Evolutionary conservation across 2,888 invertebrate genomes (phyloP), one percentile per base, ranked within the genome.

Genomic region (Crocallis elinguaria): DNA sequence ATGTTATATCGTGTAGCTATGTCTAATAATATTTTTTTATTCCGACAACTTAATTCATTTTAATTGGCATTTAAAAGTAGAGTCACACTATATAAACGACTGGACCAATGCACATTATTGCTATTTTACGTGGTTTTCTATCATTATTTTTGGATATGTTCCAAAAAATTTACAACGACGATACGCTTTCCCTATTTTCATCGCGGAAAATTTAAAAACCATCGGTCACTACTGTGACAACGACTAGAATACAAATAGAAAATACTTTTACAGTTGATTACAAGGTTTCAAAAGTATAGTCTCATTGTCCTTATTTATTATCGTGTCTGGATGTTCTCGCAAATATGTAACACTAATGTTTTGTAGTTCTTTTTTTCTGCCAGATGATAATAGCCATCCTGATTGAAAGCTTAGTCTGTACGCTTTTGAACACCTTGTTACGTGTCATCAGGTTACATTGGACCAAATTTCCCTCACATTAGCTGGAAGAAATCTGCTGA

Each of bases 141-240:
- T 86, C 85, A 88, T 86, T 84, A 83, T 83, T 84, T 78, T 82
- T 90, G 90, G 90, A 82, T 44, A 60, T 27, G 71, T 68, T 83
- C 90, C 90, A 91, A 87, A 79, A 72, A 77, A 78, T 85, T 85
- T 85, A 88, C 86, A 87, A 85, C 85, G 79, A 75, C 70, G 84
- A 79, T 83, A 85, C 82, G 86, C 85, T 90, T 91, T 89, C 89
- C 89, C 89, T 90, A 88, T 90, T 90, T 91, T 88, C 90, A 90
- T 88, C 88, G 77, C 77, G 64, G 79, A 89, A 89, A 89, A 88
- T 90, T 88, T 89, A 88, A 90, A 90, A 91, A 85, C 86, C 86
- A 90, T 90, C 89, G 85, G 81, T 91, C 90, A 91, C 88, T 73
- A 75, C 71, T 81, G 88, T 89, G 90, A 89, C 90, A 90, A 84